Evolutionary conservation across 2,113 vertebrate species (phyloP), one percentile per base, ranked within the genome.

Genomic region (Cavia porcellus): DNA sequence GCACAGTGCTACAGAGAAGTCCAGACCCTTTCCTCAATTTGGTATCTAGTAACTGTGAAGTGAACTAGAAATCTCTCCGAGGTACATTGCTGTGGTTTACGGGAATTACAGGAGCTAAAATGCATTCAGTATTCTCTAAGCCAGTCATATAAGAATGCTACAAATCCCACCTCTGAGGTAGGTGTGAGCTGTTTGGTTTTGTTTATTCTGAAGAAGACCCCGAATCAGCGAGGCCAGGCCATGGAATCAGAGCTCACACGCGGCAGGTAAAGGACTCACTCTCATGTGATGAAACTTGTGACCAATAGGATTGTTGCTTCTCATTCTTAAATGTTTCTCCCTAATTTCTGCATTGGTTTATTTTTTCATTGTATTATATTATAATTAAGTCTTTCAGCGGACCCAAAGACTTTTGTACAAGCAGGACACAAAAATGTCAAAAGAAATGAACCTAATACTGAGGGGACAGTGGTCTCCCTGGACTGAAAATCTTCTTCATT

Each of bases 41-140:
- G 50, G 15, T 74, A 38, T 81, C 15, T 96, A 19, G 28, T 90
- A 70, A 70, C 24, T 62, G 28, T 35, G 47, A 86, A 1, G 7
- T 62, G 25, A 93, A 47, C 83, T 83, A 59, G 35, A 92, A 95
- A n/a, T 82, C 74, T 89, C 25, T 92, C 32, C 77, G 22, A 22
- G 61, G 50, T 32, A 64, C n/a, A 38, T 72, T 72, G 20, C 47
- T 93, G 30, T 30, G 85, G 5, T 75, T 88, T 30, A 77, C 59
- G 30, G n/a, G 83, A 52, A 79, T 72, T 42, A 47, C 15, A 84
- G 47, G 25, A 85, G 22, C 20, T 85, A 86, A 70, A 77, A 75
- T 84, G 30, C 84, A 64, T 57, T 87, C 47, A 93, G 14, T 11
- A 9, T 61, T 88, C 91, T 93, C 42, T 68, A 57, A 89, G 45